Conservation (phyloP, 2,797 vertebrate species). For the Antennarius maculatus region DNA sequence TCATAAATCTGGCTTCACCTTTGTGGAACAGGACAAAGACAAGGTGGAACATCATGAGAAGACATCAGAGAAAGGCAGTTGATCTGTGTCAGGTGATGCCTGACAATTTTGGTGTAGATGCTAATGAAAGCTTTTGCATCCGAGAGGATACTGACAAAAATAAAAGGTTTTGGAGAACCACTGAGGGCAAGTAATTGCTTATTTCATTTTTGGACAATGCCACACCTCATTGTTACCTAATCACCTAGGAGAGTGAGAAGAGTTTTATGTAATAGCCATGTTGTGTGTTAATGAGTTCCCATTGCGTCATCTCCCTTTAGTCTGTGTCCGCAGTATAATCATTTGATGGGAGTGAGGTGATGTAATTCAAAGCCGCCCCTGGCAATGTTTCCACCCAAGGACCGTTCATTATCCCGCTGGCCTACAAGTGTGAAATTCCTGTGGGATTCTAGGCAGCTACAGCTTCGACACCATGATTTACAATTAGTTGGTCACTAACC, state of each 20-base stretch:
- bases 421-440: conserved; percentile 59
- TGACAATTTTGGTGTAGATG: background rate
- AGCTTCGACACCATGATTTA: conserved; percentile 27
- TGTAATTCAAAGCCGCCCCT: conserved; percentile 49
- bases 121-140: background rate
- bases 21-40: background rate
- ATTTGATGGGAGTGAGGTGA: conserved; percentile 40
- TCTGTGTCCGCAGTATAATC: conserved; percentile 42
- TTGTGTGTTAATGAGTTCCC: conserved; percentile 24
- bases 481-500: conserved; percentile 55
- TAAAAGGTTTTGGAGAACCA: background rate
- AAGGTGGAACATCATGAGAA: background rate
- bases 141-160: background rate
- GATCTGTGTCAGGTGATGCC: background rate
- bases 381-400: conserved; percentile 50
- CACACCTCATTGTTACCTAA: conserved; percentile 34
- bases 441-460: conserved; percentile 36
- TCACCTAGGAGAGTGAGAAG: conserved; percentile 4
- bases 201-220: conserved; percentile 2
- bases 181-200: conserved; percentile 4
- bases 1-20: conserved; percentile 13
- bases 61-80: background rate
- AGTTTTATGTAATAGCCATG: conserved; percentile 14
- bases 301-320: conserved; percentile 36
- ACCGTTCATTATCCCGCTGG: conserved; percentile 56